phyloP scores from a whole-genome alignment of 2,888 invertebrate genomes.

The Bellardia bayeri region DNA sequence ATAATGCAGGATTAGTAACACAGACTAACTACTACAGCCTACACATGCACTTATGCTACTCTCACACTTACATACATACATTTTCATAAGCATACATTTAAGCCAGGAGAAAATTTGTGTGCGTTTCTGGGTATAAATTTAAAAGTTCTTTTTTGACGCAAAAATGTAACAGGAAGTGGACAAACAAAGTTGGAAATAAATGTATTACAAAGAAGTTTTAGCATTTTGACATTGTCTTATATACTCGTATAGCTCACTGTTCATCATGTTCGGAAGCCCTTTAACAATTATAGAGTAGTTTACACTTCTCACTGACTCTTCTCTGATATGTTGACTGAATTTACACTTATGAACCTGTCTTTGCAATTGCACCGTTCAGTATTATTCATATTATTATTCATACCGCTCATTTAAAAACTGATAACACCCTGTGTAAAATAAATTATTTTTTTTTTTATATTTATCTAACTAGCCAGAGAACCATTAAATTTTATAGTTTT shows the following conservation, averaged over 20 bases:
- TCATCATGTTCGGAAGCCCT: too few species aligned
- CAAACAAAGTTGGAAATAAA: background rate
- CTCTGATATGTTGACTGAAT: too few species aligned
- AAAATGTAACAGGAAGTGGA: slow-evolving; percentile 2
- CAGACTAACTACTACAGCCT: slow-evolving; percentile 56
- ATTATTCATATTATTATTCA: background rate
- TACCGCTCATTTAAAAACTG: background rate
- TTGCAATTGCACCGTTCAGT: background rate
- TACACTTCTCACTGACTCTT: too few species aligned
- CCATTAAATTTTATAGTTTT: slow-evolving; percentile 35
- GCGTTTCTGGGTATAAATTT: background rate
- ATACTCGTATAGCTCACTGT: too few species aligned
- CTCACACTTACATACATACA: background rate
- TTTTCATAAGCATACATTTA: slow-evolving; percentile 4
- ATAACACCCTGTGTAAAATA: background rate
- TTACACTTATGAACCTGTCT: too few species aligned
- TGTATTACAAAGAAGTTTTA: background rate
- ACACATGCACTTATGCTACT: slow-evolving; percentile 31
- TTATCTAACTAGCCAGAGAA: slow-evolving; percentile 2
- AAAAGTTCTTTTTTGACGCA: background rate
- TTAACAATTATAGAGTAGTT: too few species aligned
- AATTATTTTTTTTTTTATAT: slow-evolving; percentile 1
- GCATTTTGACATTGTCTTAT: too few species aligned
- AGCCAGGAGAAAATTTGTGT: background rate
- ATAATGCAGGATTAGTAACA: slow-evolving; percentile 64